These are phyloP conservation scores for Silvanus unidentatus DNA, from an alignment of 2,888 invertebrate genomes.

Conservation along the genomic window DNA sequence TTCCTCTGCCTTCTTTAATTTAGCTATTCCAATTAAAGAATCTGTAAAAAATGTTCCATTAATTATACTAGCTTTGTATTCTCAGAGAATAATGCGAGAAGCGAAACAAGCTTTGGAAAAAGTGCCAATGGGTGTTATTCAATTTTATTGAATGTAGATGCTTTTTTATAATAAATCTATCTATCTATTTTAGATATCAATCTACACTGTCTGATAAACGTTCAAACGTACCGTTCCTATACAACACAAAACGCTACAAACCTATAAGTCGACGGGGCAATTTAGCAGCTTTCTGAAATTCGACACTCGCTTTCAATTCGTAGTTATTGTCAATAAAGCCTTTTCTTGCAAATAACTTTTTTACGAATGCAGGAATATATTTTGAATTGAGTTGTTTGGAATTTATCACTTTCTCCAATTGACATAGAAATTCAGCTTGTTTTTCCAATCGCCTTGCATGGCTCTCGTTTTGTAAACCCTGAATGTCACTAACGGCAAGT, in stretches of 20 bases:
- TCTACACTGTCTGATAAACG: too few relatives aligned
- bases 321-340: conserved; percentile 20
- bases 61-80: too few relatives aligned
- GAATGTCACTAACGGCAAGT: conserved; percentile 53
- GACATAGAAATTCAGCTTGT: conserved; percentile 41
- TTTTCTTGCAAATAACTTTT: conserved; percentile 15
- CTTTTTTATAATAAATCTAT: too few relatives aligned
- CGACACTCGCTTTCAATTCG: conserved; percentile 19
- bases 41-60: background rate
- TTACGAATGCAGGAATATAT: conserved; percentile 20
- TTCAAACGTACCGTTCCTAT: too few relatives aligned
- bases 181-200: too few relatives aligned
- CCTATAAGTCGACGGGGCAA: conserved; percentile 31
- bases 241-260: conserved; percentile 14
- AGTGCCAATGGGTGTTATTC: too few relatives aligned
- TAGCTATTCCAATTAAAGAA: background rate
- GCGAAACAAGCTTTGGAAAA: too few relatives aligned
- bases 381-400: conserved; percentile 24
- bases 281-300: conserved; percentile 23
- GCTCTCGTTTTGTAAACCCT: conserved; percentile 36
- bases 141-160: too few relatives aligned
- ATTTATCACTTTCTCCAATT: conserved; percentile 38
- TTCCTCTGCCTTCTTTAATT: background rate
- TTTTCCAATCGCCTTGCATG: conserved; percentile 39
- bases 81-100: too few relatives aligned